Percentiles rank a stretch among this genome's conserved stretches.
Evolutionary conservation across 2,113 vertebrate species (phyloP).

Genomic region (Porphyrio hochstetteri): DNA sequence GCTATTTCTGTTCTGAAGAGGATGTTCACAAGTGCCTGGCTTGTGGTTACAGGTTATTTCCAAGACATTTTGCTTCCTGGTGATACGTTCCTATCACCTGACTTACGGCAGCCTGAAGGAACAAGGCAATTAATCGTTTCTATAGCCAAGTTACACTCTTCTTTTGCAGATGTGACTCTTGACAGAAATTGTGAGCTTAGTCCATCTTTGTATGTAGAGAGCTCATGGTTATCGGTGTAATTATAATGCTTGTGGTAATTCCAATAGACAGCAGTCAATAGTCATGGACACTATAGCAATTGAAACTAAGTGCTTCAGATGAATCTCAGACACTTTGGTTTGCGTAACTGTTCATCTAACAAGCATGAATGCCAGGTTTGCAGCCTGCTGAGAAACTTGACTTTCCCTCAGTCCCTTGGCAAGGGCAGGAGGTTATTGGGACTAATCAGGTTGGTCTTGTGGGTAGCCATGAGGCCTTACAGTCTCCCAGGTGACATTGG

Average conservation of each 20-base stretch:
- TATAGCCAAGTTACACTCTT: not conserved
- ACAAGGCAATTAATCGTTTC: not conserved
- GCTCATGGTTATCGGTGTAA: not conserved
- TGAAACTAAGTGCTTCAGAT: not conserved
- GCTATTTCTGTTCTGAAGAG: not conserved
- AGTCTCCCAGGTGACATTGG: slow-evolving; percentile 52
- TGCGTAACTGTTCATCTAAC: not conserved
- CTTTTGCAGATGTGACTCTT: not conserved
- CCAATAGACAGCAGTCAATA: not conserved
- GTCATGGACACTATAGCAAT: not conserved
- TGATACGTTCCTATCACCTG: not conserved
- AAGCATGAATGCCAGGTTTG: slow-evolving; percentile 6
- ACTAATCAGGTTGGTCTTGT: slow-evolving; percentile 61
- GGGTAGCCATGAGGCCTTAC: not conserved
- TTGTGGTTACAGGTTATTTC: not conserved
- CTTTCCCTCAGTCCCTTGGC: slow-evolving; percentile 28
- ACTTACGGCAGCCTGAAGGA: not conserved
- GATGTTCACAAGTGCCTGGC: not conserved
- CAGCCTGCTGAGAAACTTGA: slow-evolving; percentile 22
- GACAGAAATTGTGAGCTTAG: not conserved
- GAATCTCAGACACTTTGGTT: not conserved
- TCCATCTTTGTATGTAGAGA: not conserved
- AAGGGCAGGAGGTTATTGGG: slow-evolving; percentile 60
- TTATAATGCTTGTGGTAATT: not conserved
- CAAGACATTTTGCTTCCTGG: not conserved